These are phyloP conservation scores for Caerostris darwini DNA, from an alignment of 1,140 invertebrate genomes.

Conservation along the genomic window DNA sequence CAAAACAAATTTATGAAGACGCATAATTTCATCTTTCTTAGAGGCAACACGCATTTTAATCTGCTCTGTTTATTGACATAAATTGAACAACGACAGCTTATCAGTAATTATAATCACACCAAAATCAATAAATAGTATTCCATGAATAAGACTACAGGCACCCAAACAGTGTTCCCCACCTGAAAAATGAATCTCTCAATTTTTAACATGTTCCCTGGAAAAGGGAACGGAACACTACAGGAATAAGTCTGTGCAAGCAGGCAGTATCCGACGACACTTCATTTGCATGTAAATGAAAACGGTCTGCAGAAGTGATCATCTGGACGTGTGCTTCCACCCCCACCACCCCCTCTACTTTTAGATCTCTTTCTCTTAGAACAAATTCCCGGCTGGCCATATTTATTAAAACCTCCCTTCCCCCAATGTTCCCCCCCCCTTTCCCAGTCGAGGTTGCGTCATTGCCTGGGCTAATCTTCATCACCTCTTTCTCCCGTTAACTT, in stretches of 20 bases:
- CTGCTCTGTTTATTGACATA: too few relatives aligned
- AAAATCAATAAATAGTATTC: neutral
- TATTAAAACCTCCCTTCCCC: slow-evolving; percentile 65
- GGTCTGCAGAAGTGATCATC: slow-evolving; percentile 74
- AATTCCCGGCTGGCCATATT: slow-evolving; percentile 77
- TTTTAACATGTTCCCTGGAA: slow-evolving; percentile 74
- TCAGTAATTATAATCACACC: neutral
- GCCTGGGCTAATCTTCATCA: slow-evolving; percentile 64
- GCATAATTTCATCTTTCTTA: too few relatives aligned
- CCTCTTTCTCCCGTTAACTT: slow-evolving; percentile 1
- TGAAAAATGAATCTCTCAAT: slow-evolving; percentile 69
- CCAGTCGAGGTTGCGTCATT: slow-evolving; percentile 45
- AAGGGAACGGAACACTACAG: neutral
- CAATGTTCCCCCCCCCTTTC: neutral
- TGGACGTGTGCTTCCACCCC: slow-evolving; percentile 26
- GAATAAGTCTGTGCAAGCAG: slow-evolving; percentile 71
- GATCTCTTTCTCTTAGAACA: slow-evolving; percentile 71
- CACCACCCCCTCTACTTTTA: slow-evolving; percentile 43
- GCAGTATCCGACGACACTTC: slow-evolving; percentile 66
- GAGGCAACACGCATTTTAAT: too few relatives aligned
- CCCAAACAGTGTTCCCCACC: slow-evolving; percentile 14
- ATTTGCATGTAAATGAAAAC: slow-evolving; percentile 78
- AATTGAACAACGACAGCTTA: neutral
- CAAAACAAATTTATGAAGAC: too few relatives aligned
- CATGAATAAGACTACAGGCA: neutral